Conservation (phyloP, 92 coral and sea anemone genomes). For the Metridium senile region DNA sequence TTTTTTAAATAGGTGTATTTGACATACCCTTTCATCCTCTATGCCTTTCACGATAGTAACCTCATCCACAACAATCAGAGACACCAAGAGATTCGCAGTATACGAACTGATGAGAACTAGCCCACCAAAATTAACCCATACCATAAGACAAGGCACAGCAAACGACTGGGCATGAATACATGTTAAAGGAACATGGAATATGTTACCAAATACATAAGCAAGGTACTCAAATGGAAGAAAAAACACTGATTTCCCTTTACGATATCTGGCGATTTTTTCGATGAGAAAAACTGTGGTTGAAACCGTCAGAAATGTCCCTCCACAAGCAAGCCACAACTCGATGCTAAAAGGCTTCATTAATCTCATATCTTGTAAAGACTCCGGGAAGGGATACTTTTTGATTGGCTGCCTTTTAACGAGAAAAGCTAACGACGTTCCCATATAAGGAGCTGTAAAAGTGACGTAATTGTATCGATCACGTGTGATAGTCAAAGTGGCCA, state of each 20-base stretch:
- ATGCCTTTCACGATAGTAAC: conserved; percentile 72
- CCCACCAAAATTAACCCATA: conserved; percentile 75
- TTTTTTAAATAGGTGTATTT: background rate
- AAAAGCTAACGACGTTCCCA: conserved; percentile 75
- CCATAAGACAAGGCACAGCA: conserved; percentile 84
- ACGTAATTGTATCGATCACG: conserved; percentile 74
- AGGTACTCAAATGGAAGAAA: conserved; percentile 79
- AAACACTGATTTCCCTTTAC: conserved; percentile 40
- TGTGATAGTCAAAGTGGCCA: conserved; percentile 80
- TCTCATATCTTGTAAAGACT: conserved; percentile 68
- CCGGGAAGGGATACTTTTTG: conserved; percentile 54
- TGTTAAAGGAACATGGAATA: conserved; percentile 86
- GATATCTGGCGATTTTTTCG: conserved; percentile 49
- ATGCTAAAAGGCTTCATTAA: conserved; percentile 81
- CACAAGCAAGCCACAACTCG: conserved; percentile 71
- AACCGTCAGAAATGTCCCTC: conserved; percentile 56
- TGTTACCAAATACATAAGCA: conserved; percentile 86
- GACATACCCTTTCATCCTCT: conserved; percentile 73
- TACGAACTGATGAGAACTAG: conserved; percentile 84
- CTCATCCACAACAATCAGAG: conserved; percentile 78
- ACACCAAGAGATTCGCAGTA: conserved; percentile 89
- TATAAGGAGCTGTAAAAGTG: conserved; percentile 78
- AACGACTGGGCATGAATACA: conserved; percentile 73
- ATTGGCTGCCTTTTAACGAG: conserved; percentile 49
- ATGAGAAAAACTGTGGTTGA: conserved; percentile 65